A percentile compares a stretch with the other conserved stretches of the same genome.
phyloP scores from a whole-genome alignment of 2,113 vertebrate genomes.

The Psilopogon haemacephalus region DNA sequence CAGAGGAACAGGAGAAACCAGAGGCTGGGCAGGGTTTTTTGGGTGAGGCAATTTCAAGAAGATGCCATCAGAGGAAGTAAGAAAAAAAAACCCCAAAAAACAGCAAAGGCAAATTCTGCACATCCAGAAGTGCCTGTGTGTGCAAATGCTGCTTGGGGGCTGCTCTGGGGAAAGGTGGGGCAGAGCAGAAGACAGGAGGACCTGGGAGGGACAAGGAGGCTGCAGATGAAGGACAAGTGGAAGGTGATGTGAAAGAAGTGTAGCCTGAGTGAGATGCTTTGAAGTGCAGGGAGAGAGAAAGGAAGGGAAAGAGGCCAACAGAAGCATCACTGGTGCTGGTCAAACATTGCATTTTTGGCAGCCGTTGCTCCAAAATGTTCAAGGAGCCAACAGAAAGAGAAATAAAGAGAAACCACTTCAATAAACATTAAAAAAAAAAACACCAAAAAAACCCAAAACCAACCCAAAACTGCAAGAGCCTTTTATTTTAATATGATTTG shows the following conservation, averaged over 20 bases:
- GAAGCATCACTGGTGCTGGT: background rate
- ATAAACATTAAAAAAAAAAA: slow-evolving; percentile 51
- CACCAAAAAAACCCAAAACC: too few relatives aligned
- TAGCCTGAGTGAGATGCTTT: background rate
- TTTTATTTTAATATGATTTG: slow-evolving; percentile 62
- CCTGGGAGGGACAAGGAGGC: rapidly evolving
- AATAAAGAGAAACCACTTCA: slow-evolving; percentile 58
- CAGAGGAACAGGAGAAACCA: background rate
- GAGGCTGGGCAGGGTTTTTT: background rate
- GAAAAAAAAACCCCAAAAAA: background rate
- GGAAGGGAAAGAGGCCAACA: slow-evolving; percentile 47
- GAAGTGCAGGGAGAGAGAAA: background rate
- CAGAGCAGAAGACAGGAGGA: background rate
- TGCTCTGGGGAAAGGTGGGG: background rate
- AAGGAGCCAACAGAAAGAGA: slow-evolving; percentile 7
- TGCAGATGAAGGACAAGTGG: background rate
- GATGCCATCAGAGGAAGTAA: background rate
- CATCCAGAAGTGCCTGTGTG: background rate
- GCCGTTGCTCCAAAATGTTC: background rate
- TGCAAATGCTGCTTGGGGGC: background rate
- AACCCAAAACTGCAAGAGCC: slow-evolving; percentile 46
- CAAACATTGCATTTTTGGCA: slow-evolving; percentile 54
- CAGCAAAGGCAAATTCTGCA: rapidly evolving
- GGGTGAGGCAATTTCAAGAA: background rate
- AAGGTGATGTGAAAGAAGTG: background rate